Evolutionary conservation across 2,888 invertebrate genomes (phyloP), one percentile per base, ranked within the genome.

Genomic region (Exephanes ischioxanthus): DNA sequence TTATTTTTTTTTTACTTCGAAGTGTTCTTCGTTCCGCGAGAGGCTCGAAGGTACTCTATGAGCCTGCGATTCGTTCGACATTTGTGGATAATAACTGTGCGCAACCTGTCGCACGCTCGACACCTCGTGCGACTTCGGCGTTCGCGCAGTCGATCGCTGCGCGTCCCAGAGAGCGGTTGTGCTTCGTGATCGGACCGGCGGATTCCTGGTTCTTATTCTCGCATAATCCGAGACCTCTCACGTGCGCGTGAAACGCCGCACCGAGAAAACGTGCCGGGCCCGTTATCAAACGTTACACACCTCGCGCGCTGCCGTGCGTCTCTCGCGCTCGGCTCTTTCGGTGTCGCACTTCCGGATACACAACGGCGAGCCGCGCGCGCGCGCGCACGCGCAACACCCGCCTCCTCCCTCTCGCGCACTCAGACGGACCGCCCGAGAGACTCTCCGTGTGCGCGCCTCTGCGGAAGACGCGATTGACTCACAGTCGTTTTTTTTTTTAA

Each of bases 301-400:
- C 48, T 66, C 72, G 55, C 68, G 30, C 48, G 58, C 51, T 61
- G 19, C 66, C 37, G 30, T 61, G 22, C 7, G 26, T 75, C 14
- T 7, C 9, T 76, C 63, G n/a, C 58, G 11, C 48, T 51, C 51
- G 48, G 45, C 45, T 48, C 16, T 45, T 45, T 61, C 61, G 33
- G 16, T 14, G 26, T 58, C 45, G 68, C 68, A 70, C 81, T 81
- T 81, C 81, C 81, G 81, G 81, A 81, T 70, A 80, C 58, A 55
- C 22, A 71, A 72, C 80, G 66, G 48, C 45, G 33, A 53, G n/a
- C 14, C 9, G 11, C 58, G 55, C n/a, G 58, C 9, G 55, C 53
- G 37, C 41, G n/a, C 70, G 19, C 19, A 19, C 19, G n/a, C 53
- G 53, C n/a, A 22, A 41, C 41, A 41, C 41, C 41, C 45, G 16